These are phyloP conservation scores for Hirtodrosophila confusa DNA, from an alignment of 2,888 invertebrate species.

Conservation along the genomic window DNA sequence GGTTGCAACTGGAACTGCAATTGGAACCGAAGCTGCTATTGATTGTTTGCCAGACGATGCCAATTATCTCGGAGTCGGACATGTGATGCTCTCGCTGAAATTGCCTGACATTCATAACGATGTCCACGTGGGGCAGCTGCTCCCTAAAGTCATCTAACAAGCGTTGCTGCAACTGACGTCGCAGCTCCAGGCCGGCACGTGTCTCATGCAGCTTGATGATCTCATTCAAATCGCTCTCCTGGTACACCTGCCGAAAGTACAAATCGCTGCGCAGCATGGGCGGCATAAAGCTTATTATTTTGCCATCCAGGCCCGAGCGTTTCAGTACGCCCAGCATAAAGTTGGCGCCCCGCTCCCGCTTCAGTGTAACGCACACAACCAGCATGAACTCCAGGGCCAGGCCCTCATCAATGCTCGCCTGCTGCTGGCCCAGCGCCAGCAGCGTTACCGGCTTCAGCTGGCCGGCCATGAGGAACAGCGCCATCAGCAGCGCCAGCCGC, in stretches of 20 bases:
- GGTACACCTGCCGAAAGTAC: slow-evolving; percentile 30
- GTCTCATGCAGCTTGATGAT: slow-evolving; percentile 29
- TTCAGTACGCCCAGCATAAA: slow-evolving; percentile 27
- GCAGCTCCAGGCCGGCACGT: slow-evolving; percentile 17
- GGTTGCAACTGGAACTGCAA: background rate
- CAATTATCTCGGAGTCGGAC: slow-evolving; percentile 40
- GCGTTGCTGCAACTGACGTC: background rate
- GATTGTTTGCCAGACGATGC: slow-evolving; percentile 42
- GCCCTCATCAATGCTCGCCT: slow-evolving; percentile 26
- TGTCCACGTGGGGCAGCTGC: slow-evolving; percentile 20
- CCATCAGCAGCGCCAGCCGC: slow-evolving; percentile 14
- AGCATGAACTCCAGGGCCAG: slow-evolving; percentile 32
- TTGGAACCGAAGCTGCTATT: background rate
- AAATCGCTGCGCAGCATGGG: slow-evolving; percentile 40
- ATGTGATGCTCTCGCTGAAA: slow-evolving; percentile 38
- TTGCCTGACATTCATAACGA: slow-evolving; percentile 33
- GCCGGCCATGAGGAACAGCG: slow-evolving; percentile 20
- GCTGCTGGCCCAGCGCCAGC: slow-evolving; percentile 11
- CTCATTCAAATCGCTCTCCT: slow-evolving; percentile 31
- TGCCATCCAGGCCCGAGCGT: slow-evolving; percentile 22
- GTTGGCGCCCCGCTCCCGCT: slow-evolving; percentile 11
- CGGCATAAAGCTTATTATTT: slow-evolving; percentile 44
- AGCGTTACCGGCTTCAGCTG: slow-evolving; percentile 21
- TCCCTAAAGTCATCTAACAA: slow-evolving; percentile 37
- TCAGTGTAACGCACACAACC: slow-evolving; percentile 19